Evolutionary conservation across 2,888 invertebrate genomes (phyloP), one percentile per base, ranked within the genome.

Genomic region (Erebia epiphron): DNA sequence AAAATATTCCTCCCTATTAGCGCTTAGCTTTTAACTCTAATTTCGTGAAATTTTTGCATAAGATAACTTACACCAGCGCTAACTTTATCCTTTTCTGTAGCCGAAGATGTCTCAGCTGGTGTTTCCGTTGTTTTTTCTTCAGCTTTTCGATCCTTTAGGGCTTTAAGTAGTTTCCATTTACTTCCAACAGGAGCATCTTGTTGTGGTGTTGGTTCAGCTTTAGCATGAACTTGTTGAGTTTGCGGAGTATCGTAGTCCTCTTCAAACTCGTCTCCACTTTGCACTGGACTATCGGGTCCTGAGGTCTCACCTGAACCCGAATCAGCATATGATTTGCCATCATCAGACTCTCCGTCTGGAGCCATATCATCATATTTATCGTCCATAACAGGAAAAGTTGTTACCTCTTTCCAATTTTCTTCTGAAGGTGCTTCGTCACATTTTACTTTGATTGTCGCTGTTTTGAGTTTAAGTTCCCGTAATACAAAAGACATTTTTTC

Each of bases 81-180:
- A 78, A 95, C 95, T 89, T 95, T 95, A 80, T 96, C 95, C 79
- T 95, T 95, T 71, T 94, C 94, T 9, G 94, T 91, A 58, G 93
- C 93, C 60, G 95, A 94, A 65, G 95, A 95, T 72, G 95, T 95
- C 68, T 94, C 95, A 71, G 94, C 94, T 66, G 95, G 94, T 75
- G 96, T 95, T 71, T 95, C 96, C 73, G 95, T 95, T 80, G 96
- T 96, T 85, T 96, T 97, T 80, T 98, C 98, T 86, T 98, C 98
- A 3, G 98, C 97, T 90, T 98, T 98, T 73, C 97, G 94, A 81
- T 98, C 98, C 84, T 98, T 98, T 43, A 98, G 88, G 1, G 98
- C 98, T 88, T 98, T 98, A 2, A 98, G 89, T 60, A 98, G 94
- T 86, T 98, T 98, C 98, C 98, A 98, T 86, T 98, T 98, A 83